Base-by-base conservation (phyloP, 2,797 vertebrate genomes). In the Cuculus canorus region DNA sequence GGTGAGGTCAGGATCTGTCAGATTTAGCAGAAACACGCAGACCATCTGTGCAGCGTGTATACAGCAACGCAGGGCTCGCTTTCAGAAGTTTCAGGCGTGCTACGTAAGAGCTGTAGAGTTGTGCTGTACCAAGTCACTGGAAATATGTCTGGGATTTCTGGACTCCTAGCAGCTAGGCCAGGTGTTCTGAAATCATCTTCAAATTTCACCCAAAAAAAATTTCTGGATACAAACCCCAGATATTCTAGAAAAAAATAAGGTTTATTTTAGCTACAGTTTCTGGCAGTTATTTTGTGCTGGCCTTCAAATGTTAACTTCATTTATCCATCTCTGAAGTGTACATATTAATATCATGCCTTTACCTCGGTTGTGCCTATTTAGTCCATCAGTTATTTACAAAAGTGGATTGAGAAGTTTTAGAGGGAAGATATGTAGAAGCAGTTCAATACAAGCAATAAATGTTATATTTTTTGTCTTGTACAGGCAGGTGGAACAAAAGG, bases 401-500 rank as follows among this genome's bases (percentile, higher is more conserved):
- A 56, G 30, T 59, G 73, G 70, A 72, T 84, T 13, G 71, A 65
- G 50, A 95, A 88, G 8, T 81, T 91, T 95, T 50, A 54, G 69
- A 48, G 27, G 84, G 73, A 61, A 90, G 43, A 56, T 82, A n/a
- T 30, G 41, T 19, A 86, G 94, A 86, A 79, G 63, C 37, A 79
- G 66, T 59, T 94, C 63, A 90, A 59, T 83, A 33, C 5, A 50
- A 73, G 56, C 60, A 77, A 72, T 76, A 91, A 84, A 69, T 82
- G 76, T 32, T 93, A 32, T 64, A 60, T 80, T 90, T 90, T 93
- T 70, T 57, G 60, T 72, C 80, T 91, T 66, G 15, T 71, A 82
- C 25, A 64, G 78, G 45, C 66, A 92, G 27, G 77, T 90, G 56
- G 52, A 93, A 94, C 78, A 88, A 93, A 90, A 93, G 39, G 22